phyloP scores from a whole-genome alignment of 2,113 vertebrate genomes.

The Phrynosoma platyrhinos region DNA sequence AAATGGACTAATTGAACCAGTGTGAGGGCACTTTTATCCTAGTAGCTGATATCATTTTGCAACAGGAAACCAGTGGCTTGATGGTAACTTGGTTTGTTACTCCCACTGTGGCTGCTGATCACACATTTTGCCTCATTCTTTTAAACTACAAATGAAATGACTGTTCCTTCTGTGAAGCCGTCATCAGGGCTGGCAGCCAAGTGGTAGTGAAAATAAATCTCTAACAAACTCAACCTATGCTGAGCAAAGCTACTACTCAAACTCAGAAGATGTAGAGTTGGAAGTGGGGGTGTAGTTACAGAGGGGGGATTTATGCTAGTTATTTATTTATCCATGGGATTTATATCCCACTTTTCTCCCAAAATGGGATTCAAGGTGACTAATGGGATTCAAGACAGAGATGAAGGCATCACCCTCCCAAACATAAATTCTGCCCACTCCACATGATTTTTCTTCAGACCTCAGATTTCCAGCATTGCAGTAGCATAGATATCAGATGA shows the following conservation, averaged over 20 bases:
- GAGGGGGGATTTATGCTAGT: background rate
- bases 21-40: background rate
- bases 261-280: background rate
- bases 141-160: background rate
- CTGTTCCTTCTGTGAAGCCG: background rate
- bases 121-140: constrained; percentile 4
- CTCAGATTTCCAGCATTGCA: no score
- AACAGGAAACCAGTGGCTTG: background rate
- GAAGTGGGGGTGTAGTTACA: background rate
- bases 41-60: background rate
- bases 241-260: background rate
- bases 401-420: no score
- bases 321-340: no score
- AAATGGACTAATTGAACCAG: background rate
- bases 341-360: no score
- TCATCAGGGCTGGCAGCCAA: background rate
- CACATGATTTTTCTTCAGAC: no score
- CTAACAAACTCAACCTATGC: background rate
- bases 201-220: background rate
- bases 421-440: no score
- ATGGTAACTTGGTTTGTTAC: background rate
- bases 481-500: no score
- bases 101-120: accelerated
- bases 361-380: no score
- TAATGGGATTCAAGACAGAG: no score